These are phyloP conservation scores for Rhombomys opimus DNA, from an alignment of 2,113 vertebrate species.

Conservation along the genomic window DNA sequence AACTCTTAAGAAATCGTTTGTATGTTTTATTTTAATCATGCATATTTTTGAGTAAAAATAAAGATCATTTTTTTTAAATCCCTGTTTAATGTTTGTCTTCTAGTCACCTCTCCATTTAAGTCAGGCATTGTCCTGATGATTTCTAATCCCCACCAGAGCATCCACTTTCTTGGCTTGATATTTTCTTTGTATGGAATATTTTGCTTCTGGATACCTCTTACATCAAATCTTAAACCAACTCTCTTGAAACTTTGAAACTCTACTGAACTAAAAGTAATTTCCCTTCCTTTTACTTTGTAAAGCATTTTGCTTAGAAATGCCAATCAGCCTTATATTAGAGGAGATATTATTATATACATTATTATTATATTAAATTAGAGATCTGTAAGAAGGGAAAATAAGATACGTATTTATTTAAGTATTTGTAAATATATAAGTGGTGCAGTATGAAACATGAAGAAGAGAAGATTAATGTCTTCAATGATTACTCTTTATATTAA, in stretches of 20 bases:
- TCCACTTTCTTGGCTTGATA: not conserved
- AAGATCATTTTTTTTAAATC: not conserved
- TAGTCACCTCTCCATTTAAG: not conserved
- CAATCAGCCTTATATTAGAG: not conserved
- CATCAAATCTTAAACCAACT: not conserved
- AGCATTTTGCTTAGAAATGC: not conserved
- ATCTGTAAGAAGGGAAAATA: not conserved
- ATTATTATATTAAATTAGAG: too few relatives aligned
- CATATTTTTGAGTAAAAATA: constrained; percentile 13
- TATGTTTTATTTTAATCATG: not conserved
- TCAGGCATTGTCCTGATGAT: not conserved
- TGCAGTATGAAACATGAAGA: not conserved
- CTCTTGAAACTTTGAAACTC: not conserved
- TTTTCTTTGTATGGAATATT: not conserved
- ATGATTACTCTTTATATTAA: not conserved
- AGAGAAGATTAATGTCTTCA: not conserved
- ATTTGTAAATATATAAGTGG: not conserved
- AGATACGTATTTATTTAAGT: not conserved
- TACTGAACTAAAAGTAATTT: not conserved
- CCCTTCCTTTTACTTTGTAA: not conserved
- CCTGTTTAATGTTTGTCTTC: not conserved
- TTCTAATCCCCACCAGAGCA: not conserved
- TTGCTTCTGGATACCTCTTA: not conserved
- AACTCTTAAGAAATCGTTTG: not conserved
- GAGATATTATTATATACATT: not conserved